Conservation (phyloP, 2,888 invertebrate genomes). For the Sarcophaga caerulescens region DNA sequence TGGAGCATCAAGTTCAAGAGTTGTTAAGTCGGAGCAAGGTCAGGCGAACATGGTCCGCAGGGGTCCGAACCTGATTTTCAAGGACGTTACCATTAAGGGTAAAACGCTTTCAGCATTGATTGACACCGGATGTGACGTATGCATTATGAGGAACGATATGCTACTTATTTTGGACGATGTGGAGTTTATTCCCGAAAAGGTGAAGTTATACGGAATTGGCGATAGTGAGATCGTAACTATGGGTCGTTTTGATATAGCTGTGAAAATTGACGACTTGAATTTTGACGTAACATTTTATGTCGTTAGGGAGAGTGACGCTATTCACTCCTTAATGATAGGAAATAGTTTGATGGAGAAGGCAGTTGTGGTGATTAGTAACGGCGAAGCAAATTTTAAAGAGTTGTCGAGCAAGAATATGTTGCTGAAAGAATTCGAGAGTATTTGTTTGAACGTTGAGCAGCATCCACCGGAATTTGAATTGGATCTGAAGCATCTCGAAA, state of each 20-base stretch:
- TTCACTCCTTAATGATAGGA: constrained; percentile 31
- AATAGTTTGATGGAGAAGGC: constrained; percentile 18
- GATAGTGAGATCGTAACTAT: too few relatives aligned
- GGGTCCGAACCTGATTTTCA: neutral
- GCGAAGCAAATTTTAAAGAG: neutral
- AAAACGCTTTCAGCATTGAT: neutral
- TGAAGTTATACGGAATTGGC: too few relatives aligned
- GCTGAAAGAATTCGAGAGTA: constrained; percentile 14
- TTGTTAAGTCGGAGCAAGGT: neutral
- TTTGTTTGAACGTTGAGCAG: constrained; percentile 11
- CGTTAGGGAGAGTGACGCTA: neutral
- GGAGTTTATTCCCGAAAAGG: too few relatives aligned
- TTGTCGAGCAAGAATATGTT: neutral
- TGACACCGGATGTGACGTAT: too few relatives aligned
- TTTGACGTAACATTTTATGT: constrained; percentile 12
- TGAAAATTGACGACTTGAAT: neutral
- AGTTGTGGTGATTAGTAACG: constrained; percentile 14
- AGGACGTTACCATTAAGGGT: neutral
- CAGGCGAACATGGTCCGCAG: constrained; percentile 16
- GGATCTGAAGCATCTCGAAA: constrained; percentile 29
- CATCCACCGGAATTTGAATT: neutral
- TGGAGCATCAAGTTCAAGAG: neutral
- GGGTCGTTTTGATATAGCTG: too few relatives aligned
- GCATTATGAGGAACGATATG: too few relatives aligned
- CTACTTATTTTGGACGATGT: too few relatives aligned